Conservation (phyloP, 2,797 vertebrate species). For the Myiothlypis coronata region DNA sequence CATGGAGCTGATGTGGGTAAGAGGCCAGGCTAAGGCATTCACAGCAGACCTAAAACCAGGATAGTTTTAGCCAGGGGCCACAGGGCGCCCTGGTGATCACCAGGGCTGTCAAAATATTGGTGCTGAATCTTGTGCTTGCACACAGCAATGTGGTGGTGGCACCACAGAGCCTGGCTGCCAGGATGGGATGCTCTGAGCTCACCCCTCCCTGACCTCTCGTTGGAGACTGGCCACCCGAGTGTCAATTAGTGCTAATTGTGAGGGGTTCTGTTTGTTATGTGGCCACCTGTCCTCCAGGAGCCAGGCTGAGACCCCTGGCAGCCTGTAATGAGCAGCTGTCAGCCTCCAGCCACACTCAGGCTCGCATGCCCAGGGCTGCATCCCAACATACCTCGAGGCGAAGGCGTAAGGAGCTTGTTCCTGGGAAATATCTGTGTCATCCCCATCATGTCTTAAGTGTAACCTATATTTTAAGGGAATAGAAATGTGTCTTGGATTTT, state of each 20-base stretch:
- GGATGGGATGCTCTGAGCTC: neutral
- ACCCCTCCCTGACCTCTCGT: neutral
- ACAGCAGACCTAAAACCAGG: neutral
- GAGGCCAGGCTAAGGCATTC: neutral
- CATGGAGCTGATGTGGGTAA: neutral
- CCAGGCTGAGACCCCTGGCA: neutral
- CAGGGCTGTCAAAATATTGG: neutral
- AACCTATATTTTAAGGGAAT: constrained; percentile 39
- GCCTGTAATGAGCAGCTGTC: constrained; percentile 60
- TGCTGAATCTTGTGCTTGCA: accelerated
- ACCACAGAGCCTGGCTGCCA: neutral
- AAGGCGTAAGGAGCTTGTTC: accelerated
- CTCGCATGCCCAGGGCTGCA: neutral
- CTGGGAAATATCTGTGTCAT: neutral
- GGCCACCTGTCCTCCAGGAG: constrained; percentile 47
- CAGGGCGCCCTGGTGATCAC: neutral
- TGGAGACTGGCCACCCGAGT: neutral
- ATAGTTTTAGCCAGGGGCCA: neutral
- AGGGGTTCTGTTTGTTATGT: neutral
- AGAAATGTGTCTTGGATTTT: neutral
- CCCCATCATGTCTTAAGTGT: neutral
- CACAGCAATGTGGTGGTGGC: accelerated
- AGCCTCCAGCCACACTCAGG: neutral
- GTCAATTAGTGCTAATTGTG: constrained; percentile 65
- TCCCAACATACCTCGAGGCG: neutral